Evolutionary conservation across 2,797 vertebrate species (phyloP), one percentile per base, ranked within the genome.

Genomic region (Cottoperca gobio): DNA sequence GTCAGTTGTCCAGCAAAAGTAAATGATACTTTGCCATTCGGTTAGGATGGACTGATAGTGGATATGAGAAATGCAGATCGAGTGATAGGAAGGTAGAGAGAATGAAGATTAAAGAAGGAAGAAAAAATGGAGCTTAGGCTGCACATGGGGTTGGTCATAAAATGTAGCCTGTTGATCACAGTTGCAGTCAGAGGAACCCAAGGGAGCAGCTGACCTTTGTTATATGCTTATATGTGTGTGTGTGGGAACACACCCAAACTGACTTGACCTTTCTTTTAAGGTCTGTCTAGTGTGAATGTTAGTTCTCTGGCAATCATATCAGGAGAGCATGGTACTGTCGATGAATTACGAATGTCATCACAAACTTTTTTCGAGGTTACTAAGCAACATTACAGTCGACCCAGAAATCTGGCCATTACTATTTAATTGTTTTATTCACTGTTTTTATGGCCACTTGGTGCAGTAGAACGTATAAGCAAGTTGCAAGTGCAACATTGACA

Each of bases 251-350:
- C 52, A 58, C 54, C 42, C 4, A 17, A 69, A 52, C 74, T 81
- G 84, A 37, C 74, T 64, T 91, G 86, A 93, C 90, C 89, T 92
- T 91, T 90, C 84, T 81, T 86, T 89, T 76, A 82, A 83, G 53
- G 73, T 86, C 73, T 59, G 62, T 71, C 40, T 74, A 59, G 52
- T 66, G 68, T 63, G 70, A 75, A 63, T 46, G 59, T 11, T 16
- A 23, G 24, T 61, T 70, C 28, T 78, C 59, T 19, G 67, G 68
- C 42, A 60, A 60, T 54, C 62, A 53, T 19, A 60, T 46, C 65
- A 48, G 49, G 6, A 9, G 13, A 55, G 21, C 24, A 14, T 2
- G 2, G 1, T 2, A 26, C 10, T 53, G 82, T 31, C 65, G 28
- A 57, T 48, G 46, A 58, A 46, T 40, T 43, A 42, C 4, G n/a